Percentiles rank a stretch among this genome's conserved stretches.
phyloP scores from a whole-genome alignment of 2,797 vertebrate genomes.

The Cetoscarus ocellatus region DNA sequence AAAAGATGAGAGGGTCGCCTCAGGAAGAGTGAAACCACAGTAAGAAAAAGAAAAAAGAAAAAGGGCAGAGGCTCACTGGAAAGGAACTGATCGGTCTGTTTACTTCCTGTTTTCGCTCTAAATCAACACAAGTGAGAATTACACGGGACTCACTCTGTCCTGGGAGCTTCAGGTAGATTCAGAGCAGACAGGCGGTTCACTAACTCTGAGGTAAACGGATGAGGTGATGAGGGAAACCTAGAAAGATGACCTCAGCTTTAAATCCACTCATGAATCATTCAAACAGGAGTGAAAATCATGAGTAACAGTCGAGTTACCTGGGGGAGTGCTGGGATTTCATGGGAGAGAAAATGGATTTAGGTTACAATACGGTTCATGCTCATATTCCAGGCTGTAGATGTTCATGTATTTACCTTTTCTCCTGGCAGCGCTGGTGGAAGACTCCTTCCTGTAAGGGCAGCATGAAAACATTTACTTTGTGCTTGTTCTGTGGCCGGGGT shows the following conservation, averaged over 20 bases:
- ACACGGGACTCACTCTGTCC: constrained; percentile 54
- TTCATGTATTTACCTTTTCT: constrained; percentile 55
- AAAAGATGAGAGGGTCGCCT: neutral
- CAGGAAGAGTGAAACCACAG: neutral
- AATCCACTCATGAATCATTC: neutral
- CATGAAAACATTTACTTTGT: neutral
- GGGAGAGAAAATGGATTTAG: constrained; percentile 31
- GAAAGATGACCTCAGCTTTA: constrained; percentile 14
- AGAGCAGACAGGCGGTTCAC: constrained; percentile 15
- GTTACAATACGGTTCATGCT: neutral
- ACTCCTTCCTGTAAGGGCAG: constrained; percentile 54
- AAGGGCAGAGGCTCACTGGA: neutral
- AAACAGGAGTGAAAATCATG: neutral
- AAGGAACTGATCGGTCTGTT: neutral
- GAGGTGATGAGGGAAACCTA: constrained; percentile 42
- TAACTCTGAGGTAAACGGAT: constrained; percentile 16
- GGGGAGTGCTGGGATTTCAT: constrained; percentile 31
- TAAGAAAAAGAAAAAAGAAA: constrained; percentile 1
- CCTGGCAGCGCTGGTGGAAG: neutral
- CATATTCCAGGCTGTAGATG: neutral
- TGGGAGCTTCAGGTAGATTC: constrained; percentile 15
- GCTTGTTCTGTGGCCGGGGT: too few relatives aligned
- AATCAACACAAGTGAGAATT: neutral
- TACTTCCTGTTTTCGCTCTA: too few relatives aligned
- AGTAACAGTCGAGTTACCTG: constrained; percentile 63